Conservation (phyloP, 1,140 invertebrate genomes). For the Leptoteleia sp. region DNA sequence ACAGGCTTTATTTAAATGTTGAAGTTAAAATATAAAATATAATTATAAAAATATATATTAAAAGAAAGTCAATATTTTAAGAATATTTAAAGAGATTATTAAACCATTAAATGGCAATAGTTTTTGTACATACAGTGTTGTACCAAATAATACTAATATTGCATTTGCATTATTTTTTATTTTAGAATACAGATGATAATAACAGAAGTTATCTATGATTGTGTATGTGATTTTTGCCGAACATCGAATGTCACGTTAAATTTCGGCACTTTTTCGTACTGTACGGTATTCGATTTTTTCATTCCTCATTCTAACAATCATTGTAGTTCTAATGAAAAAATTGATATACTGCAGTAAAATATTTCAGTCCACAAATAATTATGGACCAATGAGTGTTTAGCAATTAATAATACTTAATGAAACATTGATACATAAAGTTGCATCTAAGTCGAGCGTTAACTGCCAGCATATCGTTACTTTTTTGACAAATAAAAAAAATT, state of each 20-base stretch:
- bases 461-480: constrained; percentile 53
- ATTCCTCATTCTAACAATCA: neutral
- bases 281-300: constrained; percentile 2
- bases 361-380: constrained; percentile 39
- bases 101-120: neutral
- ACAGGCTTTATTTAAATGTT: constrained; percentile 10
- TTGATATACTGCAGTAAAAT: neutral
- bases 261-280: neutral
- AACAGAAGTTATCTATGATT: neutral
- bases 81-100: constrained; percentile 5
- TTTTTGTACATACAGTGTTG: constrained; percentile 6
- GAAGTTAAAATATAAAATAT: neutral
- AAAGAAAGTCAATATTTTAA: constrained; percentile 11
- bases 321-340: neutral
- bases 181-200: too few relatives aligned
- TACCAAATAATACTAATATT: constrained; percentile 1
- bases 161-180: neutral
- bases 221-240: constrained; percentile 1
- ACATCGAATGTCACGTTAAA: neutral
- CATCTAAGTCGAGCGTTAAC: constrained; percentile 35
- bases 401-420: constrained; percentile 26
- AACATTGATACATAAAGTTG: neutral
- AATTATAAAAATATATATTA: neutral
- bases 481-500: constrained; percentile 18
- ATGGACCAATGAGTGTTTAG: constrained; percentile 53